A percentile compares a stretch with the other conserved stretches of the same genome.
Evolutionary conservation across 92 coral and sea anemone genomes (phyloP).

Genomic region (Actinostola sp.): DNA sequence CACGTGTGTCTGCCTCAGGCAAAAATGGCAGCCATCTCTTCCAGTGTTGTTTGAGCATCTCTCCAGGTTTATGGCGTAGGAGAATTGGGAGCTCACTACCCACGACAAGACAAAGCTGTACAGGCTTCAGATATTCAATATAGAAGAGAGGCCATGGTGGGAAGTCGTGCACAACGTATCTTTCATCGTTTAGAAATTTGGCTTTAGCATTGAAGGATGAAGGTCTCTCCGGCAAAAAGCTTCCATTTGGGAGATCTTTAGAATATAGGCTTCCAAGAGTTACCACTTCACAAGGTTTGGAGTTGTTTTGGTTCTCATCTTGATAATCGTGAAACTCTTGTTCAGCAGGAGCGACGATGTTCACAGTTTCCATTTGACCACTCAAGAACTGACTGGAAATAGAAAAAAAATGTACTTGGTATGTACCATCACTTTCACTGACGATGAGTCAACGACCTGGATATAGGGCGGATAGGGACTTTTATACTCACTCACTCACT

Average conservation of each 20-base stretch:
- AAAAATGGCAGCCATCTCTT: slow-evolving; percentile 75
- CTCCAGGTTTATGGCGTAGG: slow-evolving; percentile 30
- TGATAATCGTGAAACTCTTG: too few relatives aligned
- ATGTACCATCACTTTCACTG: too few relatives aligned
- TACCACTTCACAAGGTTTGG: too few relatives aligned
- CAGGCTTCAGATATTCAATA: slow-evolving; percentile 55
- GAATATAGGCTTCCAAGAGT: slow-evolving; percentile 70
- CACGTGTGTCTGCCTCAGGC: slow-evolving; percentile 69
- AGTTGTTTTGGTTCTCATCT: too few relatives aligned
- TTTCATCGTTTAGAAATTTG: slow-evolving; percentile 63
- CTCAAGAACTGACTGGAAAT: too few relatives aligned
- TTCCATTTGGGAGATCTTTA: slow-evolving; percentile 72
- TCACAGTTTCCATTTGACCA: too few relatives aligned
- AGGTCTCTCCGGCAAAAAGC: slow-evolving; percentile 73
- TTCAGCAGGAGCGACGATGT: too few relatives aligned
- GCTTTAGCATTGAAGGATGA: slow-evolving; percentile 73
- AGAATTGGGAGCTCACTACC: slow-evolving; percentile 76
- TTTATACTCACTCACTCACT: too few relatives aligned
- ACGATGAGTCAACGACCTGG: too few relatives aligned
- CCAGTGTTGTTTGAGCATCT: slow-evolving; percentile 66
- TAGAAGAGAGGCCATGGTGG: slow-evolving; percentile 45
- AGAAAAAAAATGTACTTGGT: too few relatives aligned
- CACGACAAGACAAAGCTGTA: slow-evolving; percentile 71
- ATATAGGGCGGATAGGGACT: too few relatives aligned
- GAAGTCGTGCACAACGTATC: slow-evolving; percentile 66